Percentiles rank a stretch among this genome's conserved stretches.
Evolutionary conservation across 2,797 vertebrate genomes (phyloP).

Genomic region (Sebastes hubbsi): DNA sequence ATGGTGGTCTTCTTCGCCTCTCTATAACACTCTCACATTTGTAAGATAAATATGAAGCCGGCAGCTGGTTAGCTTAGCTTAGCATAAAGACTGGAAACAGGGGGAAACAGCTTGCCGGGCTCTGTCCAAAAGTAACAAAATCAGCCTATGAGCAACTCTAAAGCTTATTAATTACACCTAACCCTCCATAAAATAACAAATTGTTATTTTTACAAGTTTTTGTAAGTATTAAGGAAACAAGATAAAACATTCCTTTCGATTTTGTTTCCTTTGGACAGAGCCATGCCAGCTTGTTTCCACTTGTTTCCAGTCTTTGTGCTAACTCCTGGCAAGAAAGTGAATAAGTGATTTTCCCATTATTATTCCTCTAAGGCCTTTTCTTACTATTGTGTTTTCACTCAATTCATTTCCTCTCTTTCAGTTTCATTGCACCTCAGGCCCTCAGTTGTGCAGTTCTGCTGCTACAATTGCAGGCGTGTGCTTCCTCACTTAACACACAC

Average conservation of each 20-base stretch:
- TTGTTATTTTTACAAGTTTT: not conserved
- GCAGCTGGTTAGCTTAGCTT: not conserved
- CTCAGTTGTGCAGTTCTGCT: not conserved
- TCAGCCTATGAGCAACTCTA: not conserved
- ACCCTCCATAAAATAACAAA: not conserved
- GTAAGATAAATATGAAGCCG: not conserved
- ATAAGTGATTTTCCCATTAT: not conserved
- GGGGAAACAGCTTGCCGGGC: not conserved
- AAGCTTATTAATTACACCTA: not conserved
- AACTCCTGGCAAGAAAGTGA: not conserved
- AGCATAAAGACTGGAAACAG: not conserved
- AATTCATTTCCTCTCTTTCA: not conserved
- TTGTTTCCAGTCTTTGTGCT: not conserved
- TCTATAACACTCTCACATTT: not conserved
- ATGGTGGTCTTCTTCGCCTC: too few species aligned
- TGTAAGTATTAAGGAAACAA: not conserved
- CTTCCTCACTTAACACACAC: conserved; percentile 21
- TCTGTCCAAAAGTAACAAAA: not conserved
- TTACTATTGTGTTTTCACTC: not conserved
- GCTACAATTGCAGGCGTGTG: not conserved
- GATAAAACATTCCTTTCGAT: not conserved
- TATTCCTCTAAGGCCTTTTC: not conserved
- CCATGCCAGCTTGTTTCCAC: not conserved
- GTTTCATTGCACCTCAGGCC: not conserved
- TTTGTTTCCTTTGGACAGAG: not conserved